Base-by-base conservation (phyloP, 2,888 invertebrate species). In the Yponomeuta sedellus region DNA sequence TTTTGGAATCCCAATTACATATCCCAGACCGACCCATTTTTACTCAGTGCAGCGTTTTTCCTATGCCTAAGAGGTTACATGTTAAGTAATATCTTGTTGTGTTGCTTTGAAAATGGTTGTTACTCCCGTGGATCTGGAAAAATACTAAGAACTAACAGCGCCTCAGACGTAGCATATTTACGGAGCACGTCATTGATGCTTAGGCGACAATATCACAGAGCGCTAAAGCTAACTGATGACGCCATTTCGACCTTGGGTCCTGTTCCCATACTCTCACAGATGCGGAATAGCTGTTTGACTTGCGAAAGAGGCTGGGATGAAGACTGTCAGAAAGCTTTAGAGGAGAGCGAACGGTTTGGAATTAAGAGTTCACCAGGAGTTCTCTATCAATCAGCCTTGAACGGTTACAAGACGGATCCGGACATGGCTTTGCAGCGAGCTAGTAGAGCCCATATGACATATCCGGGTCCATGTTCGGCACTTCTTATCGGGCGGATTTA, bases 41-140 rank as follows among this genome's bases (percentile, higher is more conserved):
- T 90, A 57, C 77, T 88, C 40, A 79, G 89, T n/a, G 82, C 90
- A 63, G 85, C 90, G 5, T 88, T 91, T 69, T 90, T 91, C 70
- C 77, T 91, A 40, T 89, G 89, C 69, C 77, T 91, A 52, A 77
- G 87, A 61, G 88, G 88, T 68, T 90, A 77, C 70, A 78, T 76
- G 66, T 84, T 91, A 68, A 73, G 78, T 52, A 86, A 86, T 66
- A 74, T 69, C 61, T 71, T 90, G 59, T 70, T 89, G 57, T 70
- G 75, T 40, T 91, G 90, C 70, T 76, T 77, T 19, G 82, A 86
- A 67, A 69, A 72, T 1, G 80, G 80, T 1, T 90, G 91, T 67
- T 75, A 73, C 1, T 75, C 70, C 11, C 77, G 75, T 22, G 90
- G 91, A 1, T 78, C 77, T 56, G 73, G 76, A 39, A 68, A 72